Evolutionary conservation across 2,888 invertebrate genomes (phyloP).

Genomic region (Glomeris marginata): DNA sequence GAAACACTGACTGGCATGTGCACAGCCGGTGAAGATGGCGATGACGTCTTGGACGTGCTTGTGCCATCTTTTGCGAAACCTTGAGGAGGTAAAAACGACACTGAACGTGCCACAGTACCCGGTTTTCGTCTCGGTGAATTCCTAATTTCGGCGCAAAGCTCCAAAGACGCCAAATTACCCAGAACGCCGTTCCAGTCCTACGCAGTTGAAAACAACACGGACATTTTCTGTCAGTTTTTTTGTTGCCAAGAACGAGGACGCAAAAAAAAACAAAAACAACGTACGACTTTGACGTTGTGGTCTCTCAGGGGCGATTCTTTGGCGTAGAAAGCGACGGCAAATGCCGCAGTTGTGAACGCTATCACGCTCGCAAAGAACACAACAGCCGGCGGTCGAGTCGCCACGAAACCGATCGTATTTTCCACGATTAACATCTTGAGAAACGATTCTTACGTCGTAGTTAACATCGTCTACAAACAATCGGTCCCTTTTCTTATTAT

Average conservation of each 20-base stretch:
- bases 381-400: constrained; percentile 28
- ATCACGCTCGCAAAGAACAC: constrained; percentile 30
- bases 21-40: not conserved
- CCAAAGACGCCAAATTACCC: constrained; percentile 25
- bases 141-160: constrained; percentile 24
- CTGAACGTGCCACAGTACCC: not conserved
- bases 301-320: constrained; percentile 26
- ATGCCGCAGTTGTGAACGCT: constrained; percentile 27
- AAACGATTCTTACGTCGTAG: no score
- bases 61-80: not conserved
- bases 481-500: no score
- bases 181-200: constrained; percentile 26
- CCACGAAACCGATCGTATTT: constrained; percentile 26
- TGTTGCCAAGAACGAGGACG: no score
- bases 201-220: not conserved
- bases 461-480: no score
- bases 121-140: constrained; percentile 4
- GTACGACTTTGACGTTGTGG: constrained; percentile 24
- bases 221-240: not conserved
- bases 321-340: constrained; percentile 28
- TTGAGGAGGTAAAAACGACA: not conserved
- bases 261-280: no score
- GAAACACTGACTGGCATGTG: not conserved
- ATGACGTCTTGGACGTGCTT: not conserved
- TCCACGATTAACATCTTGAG: constrained; percentile 16